Conservation (phyloP, 35 echinoderm and acorn worm genomes). For the Acanthaster planci region DNA sequence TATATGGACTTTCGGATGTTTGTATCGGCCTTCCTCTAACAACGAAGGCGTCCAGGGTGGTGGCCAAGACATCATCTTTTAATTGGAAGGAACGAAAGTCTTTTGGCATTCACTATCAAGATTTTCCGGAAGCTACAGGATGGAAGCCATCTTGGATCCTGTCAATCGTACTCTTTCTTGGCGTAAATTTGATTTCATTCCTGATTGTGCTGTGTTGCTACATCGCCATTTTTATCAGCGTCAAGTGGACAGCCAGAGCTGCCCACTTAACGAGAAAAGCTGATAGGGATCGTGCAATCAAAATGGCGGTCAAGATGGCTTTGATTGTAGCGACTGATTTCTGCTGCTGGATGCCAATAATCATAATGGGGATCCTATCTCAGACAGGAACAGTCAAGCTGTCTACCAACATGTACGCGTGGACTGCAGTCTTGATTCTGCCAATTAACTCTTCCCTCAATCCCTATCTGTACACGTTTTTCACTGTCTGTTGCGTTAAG, state of each 20-base stretch:
- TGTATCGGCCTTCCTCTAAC: conserved; percentile 70
- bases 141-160: no score
- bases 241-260: conserved; percentile 34
- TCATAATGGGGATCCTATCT: conserved; percentile 77
- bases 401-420: conserved; percentile 56
- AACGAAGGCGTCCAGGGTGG: conserved; percentile 36
- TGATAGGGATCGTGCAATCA: conserved; percentile 68
- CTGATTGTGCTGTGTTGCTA: conserved; percentile 51
- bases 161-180: conserved; percentile 67
- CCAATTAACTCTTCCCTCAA: no score
- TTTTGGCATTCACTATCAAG: no score
- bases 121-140: no score
- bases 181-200: conserved; percentile 64
- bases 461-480: no score
- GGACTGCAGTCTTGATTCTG: no score
- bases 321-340: conserved; percentile 75
- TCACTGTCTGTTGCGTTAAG: no score
- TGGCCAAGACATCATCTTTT: no score
- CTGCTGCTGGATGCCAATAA: conserved; percentile 88
- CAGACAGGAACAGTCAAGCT: conserved; percentile 49
- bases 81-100: no score
- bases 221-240: conserved; percentile 50
- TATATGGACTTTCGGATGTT: conserved; percentile 68
- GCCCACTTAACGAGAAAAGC: not conserved
- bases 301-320: no score